These are phyloP conservation scores for Hypselothyrea guttata DNA, from an alignment of 2,888 invertebrate species.

Conservation along the genomic window DNA sequence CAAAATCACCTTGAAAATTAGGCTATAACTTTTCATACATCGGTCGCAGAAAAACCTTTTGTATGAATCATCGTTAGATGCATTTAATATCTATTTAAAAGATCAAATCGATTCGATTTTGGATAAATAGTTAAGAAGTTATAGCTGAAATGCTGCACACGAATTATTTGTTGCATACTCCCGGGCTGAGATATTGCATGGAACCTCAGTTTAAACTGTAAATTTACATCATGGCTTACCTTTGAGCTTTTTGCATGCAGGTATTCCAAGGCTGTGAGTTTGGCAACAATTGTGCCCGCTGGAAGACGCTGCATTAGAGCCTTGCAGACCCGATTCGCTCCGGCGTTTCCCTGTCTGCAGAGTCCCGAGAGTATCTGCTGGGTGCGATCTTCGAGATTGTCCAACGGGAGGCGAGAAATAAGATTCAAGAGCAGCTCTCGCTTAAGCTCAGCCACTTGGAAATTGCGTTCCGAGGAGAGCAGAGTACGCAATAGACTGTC, in stretches of 20 bases:
- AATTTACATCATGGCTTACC: constrained; percentile 68
- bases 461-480: constrained; percentile 85
- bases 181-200: too few relatives aligned
- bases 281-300: constrained; percentile 82
- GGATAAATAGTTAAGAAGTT: too few relatives aligned
- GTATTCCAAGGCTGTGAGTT: constrained; percentile 82
- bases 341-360: constrained; percentile 81
- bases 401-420: constrained; percentile 81
- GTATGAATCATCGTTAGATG: too few relatives aligned
- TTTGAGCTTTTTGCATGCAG: constrained; percentile 82
- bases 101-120: too few relatives aligned
- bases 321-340: constrained; percentile 82
- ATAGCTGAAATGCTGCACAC: too few relatives aligned
- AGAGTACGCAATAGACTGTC: constrained; percentile 86
- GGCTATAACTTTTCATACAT: too few relatives aligned
- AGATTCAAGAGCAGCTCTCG: constrained; percentile 80
- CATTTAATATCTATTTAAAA: too few relatives aligned
- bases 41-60: too few relatives aligned
- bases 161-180: too few relatives aligned
- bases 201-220: too few relatives aligned
- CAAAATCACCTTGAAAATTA: too few relatives aligned
- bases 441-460: constrained; percentile 81
- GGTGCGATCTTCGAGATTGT: constrained; percentile 81
- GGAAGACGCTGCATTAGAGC: constrained; percentile 82
- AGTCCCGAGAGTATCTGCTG: constrained; percentile 81